phyloP scores from a whole-genome alignment of 2,888 invertebrate species.

The Achlya flavicornis region DNA sequence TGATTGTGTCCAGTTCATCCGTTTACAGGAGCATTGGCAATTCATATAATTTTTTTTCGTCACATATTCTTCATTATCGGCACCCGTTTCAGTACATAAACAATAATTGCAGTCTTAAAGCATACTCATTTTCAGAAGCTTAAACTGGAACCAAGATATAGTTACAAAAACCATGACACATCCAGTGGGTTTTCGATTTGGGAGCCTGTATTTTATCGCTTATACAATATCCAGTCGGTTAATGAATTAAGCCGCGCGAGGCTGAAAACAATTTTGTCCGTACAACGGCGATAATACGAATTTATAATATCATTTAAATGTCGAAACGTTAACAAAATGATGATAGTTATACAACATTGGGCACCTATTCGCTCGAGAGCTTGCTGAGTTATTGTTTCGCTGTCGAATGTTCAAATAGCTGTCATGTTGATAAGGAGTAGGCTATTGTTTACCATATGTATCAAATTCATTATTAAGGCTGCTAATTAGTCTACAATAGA shows the following conservation, averaged over 20 bases:
- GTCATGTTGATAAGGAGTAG: not conserved
- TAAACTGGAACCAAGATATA: not conserved
- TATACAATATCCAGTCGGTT: constrained; percentile 62
- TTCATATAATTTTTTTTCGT: no score
- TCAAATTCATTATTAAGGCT: not conserved
- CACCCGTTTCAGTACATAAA: no score
- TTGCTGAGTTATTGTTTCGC: constrained; percentile 23
- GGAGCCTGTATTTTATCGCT: constrained; percentile 45
- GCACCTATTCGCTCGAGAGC: constrained; percentile 22
- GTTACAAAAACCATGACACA: not conserved
- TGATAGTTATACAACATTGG: constrained; percentile 49
- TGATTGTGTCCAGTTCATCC: no score
- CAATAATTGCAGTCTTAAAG: no score
- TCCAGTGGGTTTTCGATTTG: constrained; percentile 15
- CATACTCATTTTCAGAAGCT: not conserved
- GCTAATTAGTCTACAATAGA: not conserved
- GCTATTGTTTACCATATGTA: not conserved
- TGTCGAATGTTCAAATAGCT: constrained; percentile 19
- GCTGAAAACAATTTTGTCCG: constrained; percentile 74
- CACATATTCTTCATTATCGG: no score
- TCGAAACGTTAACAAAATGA: constrained; percentile 66
- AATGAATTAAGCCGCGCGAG: constrained; percentile 70
- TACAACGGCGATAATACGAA: constrained; percentile 70
- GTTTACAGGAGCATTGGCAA: no score
- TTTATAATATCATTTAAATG: constrained; percentile 80